Evolutionary conservation across 2,797 vertebrate genomes (phyloP).

Genomic region (Morelia viridis): DNA sequence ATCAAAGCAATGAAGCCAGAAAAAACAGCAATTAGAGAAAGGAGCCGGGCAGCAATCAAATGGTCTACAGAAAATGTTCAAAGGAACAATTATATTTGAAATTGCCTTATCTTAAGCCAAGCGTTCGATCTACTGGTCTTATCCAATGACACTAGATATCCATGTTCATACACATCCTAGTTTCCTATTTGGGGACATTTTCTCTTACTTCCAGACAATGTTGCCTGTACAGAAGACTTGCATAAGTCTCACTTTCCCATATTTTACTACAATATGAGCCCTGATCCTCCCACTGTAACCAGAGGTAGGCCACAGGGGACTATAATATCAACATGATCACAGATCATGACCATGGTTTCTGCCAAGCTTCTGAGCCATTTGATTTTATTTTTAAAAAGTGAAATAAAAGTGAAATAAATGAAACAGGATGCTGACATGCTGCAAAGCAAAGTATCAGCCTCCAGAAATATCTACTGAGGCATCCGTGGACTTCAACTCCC

Average conservation of each 20-base stretch:
- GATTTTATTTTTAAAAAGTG: neutral
- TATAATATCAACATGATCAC: neutral
- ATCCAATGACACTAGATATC: neutral
- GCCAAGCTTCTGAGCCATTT: neutral
- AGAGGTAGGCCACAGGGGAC: neutral
- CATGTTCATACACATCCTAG: neutral
- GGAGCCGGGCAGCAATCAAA: neutral
- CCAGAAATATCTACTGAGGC: neutral
- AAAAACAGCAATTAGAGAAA: neutral
- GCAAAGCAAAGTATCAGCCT: neutral
- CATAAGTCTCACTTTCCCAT: neutral
- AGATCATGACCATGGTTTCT: neutral
- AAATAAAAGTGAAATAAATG: neutral
- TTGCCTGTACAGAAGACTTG: neutral
- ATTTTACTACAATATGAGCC: neutral
- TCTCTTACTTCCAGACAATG: neutral
- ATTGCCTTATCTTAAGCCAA: neutral
- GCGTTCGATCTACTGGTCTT: neutral
- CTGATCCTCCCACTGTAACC: neutral
- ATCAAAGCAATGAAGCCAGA: neutral
- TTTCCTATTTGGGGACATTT: neutral
- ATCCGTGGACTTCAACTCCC: too few relatives aligned
- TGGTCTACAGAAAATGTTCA: neutral
- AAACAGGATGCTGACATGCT: neutral
- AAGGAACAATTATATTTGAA: neutral